These are phyloP conservation scores for Brenthis ino DNA, from an alignment of 2,888 invertebrate species.

Conservation along the genomic window DNA sequence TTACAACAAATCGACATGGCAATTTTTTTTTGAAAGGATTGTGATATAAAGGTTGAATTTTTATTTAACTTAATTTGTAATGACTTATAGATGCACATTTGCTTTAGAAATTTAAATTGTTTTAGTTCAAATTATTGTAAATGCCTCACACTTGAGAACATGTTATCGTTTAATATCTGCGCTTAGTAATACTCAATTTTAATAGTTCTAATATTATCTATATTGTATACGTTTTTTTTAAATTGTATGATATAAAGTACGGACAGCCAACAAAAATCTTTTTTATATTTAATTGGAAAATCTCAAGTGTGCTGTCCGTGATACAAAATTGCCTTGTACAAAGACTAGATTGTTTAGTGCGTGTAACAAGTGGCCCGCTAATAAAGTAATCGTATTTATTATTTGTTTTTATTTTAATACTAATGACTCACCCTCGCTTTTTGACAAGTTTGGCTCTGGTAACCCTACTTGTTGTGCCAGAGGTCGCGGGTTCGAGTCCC, in stretches of 20 bases:
- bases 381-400: constrained; percentile 40
- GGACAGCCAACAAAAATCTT: constrained; percentile 3
- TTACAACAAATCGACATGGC: no score
- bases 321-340: constrained; percentile 71
- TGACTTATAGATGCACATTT: no score
- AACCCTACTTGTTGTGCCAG: no score
- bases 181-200: constrained; percentile 15
- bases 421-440: not conserved
- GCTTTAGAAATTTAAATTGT: not conserved
- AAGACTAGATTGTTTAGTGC: constrained; percentile 54
- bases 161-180: constrained; percentile 11
- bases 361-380: constrained; percentile 37
- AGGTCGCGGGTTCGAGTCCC: no score
- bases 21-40: no score
- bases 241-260: not conserved
- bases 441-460: no score
- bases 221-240: not conserved
- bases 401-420: constrained; percentile 19
- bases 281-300: not conserved
- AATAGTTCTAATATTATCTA: not conserved
- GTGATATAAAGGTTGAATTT: no score
- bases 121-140: not conserved
- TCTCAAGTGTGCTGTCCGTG: constrained; percentile 6
- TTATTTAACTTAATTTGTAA: not conserved
- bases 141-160: not conserved